Evolutionary conservation across 2,113 vertebrate genomes (phyloP), one percentile per base, ranked within the genome.

Genomic region (Jacana jacana): DNA sequence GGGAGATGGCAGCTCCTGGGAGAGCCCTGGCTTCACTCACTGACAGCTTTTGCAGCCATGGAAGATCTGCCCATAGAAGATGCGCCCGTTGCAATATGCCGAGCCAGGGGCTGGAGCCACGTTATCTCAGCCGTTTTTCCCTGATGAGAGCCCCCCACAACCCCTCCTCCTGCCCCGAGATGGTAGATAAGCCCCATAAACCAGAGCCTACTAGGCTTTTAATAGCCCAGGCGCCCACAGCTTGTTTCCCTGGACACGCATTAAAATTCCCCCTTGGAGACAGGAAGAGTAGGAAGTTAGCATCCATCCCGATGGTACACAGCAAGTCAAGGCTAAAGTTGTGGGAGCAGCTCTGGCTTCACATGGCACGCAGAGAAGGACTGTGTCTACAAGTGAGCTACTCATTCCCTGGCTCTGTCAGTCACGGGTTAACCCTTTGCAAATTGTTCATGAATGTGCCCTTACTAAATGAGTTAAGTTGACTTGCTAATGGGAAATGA

Each of bases 291-390:
- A 55, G 65, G 61, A 81, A 71, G 27, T 64, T 48, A 40, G 14
- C 35, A 13, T 39, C 2, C 1, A 33, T 33, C 55, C 78, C 4
- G 0, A 13, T 0, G 4, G 51, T 1, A 1, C 2, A 16, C 3
- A 27, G 54, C 0, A 2, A 54, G 35, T 13, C 57, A 57, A 80
- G 55, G 52, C 48, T 57, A 69, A 73, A 70, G 49, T 6, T 1
- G 1, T 10, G 25, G 40, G n/a, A 94, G 24, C 30, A 72, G 39
- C 58, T 72, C 66, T 6, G 4, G 46, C 44, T 85, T 39, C 64
- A 64, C 0, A 0, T 48, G 51, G 25, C 44, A 48, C n/a, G 17
- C 0, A 0, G 9, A 72, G 55, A 24, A 72, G 44, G 44, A 37
- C 40, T 10, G 24, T 2, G 0, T 44, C 61, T 52, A 73, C 75